Percentiles rank a stretch among this genome's conserved stretches.
phyloP scores from a whole-genome alignment of 2,888 invertebrate species.

The Hoplodrina ambigua region DNA sequence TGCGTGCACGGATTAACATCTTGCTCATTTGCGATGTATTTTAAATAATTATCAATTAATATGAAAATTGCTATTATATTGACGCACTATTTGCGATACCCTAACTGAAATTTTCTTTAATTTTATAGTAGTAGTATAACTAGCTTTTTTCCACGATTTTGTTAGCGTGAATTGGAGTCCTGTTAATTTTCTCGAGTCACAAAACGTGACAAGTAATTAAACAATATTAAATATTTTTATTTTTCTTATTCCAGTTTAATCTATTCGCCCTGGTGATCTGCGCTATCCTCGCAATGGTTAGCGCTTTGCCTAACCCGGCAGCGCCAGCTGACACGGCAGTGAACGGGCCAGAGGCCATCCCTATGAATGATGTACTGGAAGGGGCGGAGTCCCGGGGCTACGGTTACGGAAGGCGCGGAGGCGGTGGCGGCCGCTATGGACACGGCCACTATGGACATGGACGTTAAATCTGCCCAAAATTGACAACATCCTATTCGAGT shows the following conservation, averaged over 20 bases:
- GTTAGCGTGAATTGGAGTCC: too few relatives aligned
- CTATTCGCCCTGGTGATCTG: slow-evolving; percentile 58
- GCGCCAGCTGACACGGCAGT: background rate
- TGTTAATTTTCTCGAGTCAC: too few relatives aligned
- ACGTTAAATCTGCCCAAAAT: slow-evolving; percentile 7
- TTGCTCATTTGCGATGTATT: too few relatives aligned
- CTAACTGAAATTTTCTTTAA: too few relatives aligned
- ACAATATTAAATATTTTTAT: too few relatives aligned
- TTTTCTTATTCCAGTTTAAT: slow-evolving; percentile 56
- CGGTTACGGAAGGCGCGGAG: slow-evolving; percentile 10
- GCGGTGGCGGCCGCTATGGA: background rate
- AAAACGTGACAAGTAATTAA: too few relatives aligned
- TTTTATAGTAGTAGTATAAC: too few relatives aligned
- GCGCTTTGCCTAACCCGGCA: slow-evolving; percentile 21
- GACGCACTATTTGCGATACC: too few relatives aligned
- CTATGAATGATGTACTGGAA: slow-evolving; percentile 17
- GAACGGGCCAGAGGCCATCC: background rate
- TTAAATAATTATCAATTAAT: too few relatives aligned
- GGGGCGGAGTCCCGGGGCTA: slow-evolving; percentile 40
- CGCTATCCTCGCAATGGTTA: slow-evolving; percentile 58
- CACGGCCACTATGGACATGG: slow-evolving; percentile 15
- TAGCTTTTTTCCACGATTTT: too few relatives aligned
- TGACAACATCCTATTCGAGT: background rate
- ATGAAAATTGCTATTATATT: too few relatives aligned
- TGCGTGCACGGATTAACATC: too few relatives aligned